Percentiles rank a stretch among this genome's conserved stretches.
These are phyloP conservation scores for Spilosoma lubricipeda DNA, from an alignment of 2,888 invertebrate species.

Conservation along the genomic window DNA sequence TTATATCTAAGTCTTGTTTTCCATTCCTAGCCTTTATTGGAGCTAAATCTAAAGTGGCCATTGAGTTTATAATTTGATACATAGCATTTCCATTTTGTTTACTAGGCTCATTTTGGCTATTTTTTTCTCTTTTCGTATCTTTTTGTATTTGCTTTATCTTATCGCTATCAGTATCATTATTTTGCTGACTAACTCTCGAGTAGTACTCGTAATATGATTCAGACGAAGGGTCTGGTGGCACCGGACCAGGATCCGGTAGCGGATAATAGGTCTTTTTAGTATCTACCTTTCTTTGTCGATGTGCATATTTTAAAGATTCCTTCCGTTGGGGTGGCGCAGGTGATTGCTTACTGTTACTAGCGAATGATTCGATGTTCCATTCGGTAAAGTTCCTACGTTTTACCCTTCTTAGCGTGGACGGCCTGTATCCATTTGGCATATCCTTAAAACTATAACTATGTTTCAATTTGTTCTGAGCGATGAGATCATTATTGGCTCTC, in stretches of 20 bases:
- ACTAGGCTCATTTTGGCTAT: conserved; percentile 47
- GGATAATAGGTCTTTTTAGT: conserved; percentile 77
- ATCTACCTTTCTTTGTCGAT: conserved; percentile 81
- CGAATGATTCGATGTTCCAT: conserved; percentile 85
- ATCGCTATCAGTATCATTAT: conserved; percentile 82
- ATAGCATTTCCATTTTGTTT: conserved; percentile 67
- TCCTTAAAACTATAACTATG: conserved; percentile 87
- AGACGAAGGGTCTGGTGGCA: conserved; percentile 79
- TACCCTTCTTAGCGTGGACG: conserved; percentile 86
- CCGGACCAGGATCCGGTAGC: conserved; percentile 80
- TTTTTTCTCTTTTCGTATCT: conserved; percentile 70
- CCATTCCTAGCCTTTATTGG: conserved; percentile 75
- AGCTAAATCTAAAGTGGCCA: conserved; percentile 80
- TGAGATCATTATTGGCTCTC: conserved; percentile 83
- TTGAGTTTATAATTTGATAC: conserved; percentile 81
- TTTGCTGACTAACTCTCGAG: conserved; percentile 83
- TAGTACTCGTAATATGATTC: conserved; percentile 85
- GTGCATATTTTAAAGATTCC: conserved; percentile 84
- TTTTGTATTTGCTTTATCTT: conserved; percentile 78
- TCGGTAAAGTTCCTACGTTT: conserved; percentile 85
- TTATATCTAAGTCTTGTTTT: conserved; percentile 69
- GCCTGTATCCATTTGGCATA: conserved; percentile 87
- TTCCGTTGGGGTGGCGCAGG: conserved; percentile 80
- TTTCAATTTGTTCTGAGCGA: conserved; percentile 83
- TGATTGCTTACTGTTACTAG: conserved; percentile 71